A percentile compares a stretch with the other conserved stretches of the same genome.
Evolutionary conservation across 2,113 vertebrate genomes (phyloP).

Genomic region (Sylvilagus bachmani): DNA sequence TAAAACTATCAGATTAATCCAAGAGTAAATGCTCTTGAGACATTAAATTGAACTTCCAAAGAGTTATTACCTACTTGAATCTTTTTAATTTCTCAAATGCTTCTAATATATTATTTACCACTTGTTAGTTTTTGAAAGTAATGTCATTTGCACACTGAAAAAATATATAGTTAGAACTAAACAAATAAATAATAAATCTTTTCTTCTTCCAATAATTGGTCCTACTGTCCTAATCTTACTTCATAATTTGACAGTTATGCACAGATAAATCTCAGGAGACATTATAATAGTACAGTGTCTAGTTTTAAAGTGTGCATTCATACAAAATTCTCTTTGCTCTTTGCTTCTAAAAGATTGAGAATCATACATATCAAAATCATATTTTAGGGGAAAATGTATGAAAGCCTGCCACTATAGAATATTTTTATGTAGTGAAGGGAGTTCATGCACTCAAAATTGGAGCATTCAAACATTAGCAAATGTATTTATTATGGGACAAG

Average conservation of each 20-base stretch:
- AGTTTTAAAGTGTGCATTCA: not conserved
- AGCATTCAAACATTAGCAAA: not conserved
- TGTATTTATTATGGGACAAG: not conserved
- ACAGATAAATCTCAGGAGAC: not conserved
- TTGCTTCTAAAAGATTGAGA: conserved; percentile 32
- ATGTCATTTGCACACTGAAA: conserved; percentile 50
- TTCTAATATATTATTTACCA: conserved; percentile 66
- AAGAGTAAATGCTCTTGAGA: conserved; percentile 54
- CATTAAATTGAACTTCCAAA: conserved; percentile 68
- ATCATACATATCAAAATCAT: not conserved
- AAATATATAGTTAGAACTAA: conserved; percentile 25
- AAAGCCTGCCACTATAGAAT: not conserved
- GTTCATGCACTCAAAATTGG: not conserved
- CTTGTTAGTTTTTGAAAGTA: conserved; percentile 56
- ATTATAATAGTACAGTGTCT: not conserved
- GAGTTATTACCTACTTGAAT: conserved; percentile 72
- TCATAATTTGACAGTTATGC: not conserved
- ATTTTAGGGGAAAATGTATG: not conserved
- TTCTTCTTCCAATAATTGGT: conserved; percentile 14
- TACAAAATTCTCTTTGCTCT: not conserved
- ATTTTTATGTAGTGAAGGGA: not conserved
- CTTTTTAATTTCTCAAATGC: conserved; percentile 74
- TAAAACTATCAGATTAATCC: conserved; percentile 67
- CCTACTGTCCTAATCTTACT: not conserved
- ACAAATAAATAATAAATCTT: conserved; percentile 66